Evolutionary conservation across 2,888 invertebrate species (phyloP).

Genomic region (Drosophila sordidapex): DNA sequence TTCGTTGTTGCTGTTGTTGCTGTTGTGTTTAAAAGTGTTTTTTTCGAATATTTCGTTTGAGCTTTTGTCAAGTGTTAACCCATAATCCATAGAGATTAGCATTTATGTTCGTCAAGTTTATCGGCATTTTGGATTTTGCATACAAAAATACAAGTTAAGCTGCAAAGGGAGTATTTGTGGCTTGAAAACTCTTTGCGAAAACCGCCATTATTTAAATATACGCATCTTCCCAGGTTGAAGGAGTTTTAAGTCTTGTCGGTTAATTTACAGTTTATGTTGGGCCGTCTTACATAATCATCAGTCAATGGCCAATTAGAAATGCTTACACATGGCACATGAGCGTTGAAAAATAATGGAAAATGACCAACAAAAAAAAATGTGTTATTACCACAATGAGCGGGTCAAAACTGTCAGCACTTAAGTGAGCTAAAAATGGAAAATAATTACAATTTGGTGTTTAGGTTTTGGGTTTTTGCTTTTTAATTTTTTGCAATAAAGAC

Average conservation of each 20-base stretch:
- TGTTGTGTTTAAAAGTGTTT: conserved; percentile 3
- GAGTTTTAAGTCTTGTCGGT: background rate
- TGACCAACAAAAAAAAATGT: background rate
- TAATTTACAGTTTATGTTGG: background rate
- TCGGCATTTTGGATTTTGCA: background rate
- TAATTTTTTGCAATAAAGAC: conserved; percentile 34
- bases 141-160: background rate
- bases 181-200: background rate
- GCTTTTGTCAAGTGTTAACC: background rate
- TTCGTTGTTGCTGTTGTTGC: conserved; percentile 1
- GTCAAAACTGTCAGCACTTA: conserved; percentile 45
- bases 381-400: conserved; percentile 36
- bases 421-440: conserved; percentile 34
- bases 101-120: conserved; percentile 1
- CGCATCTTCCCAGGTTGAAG: background rate
- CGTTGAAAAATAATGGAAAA: conserved; percentile 10
- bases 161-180: background rate
- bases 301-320: conserved; percentile 34
- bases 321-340: conserved; percentile 22
- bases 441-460: conserved; percentile 44
- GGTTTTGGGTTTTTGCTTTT: background rate
- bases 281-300: conserved; percentile 23
- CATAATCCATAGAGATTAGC: background rate
- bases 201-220: background rate
- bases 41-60: background rate